Percentiles rank a stretch among this genome's conserved stretches.
Conservation (phyloP, 2,888 invertebrate genomes). For the Caenorhabditis plicata region DNA sequence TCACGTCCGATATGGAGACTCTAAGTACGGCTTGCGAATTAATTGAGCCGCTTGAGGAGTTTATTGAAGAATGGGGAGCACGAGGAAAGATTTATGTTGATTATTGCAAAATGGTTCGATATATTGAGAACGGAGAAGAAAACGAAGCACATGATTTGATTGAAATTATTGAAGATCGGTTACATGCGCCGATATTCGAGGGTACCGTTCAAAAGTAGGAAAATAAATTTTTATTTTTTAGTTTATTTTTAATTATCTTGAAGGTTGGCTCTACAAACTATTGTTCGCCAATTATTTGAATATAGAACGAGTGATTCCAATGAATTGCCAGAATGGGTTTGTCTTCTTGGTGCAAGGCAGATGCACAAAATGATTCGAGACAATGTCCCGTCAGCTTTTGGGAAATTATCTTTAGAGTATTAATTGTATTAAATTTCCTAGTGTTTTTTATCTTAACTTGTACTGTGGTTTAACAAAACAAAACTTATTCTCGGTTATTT, state of each 20-base stretch:
- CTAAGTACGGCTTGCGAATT: conserved; percentile 22
- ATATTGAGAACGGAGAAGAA: conserved; percentile 15
- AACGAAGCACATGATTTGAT: conserved; percentile 1
- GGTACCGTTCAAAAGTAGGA: conserved; percentile 2
- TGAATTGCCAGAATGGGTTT: conserved; percentile 16
- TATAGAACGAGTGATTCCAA: conserved; percentile 12
- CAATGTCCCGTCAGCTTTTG: conserved; percentile 15
- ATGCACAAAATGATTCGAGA: conserved; percentile 26
- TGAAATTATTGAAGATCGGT: conserved; percentile 17
- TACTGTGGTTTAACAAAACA: too few species aligned
- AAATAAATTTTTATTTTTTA: background rate
- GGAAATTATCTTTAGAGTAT: conserved; percentile 19
- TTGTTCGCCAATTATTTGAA: conserved; percentile 21
- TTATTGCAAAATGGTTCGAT: conserved; percentile 20
- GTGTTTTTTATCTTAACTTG: background rate
- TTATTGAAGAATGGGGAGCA: conserved; percentile 40
- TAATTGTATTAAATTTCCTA: conserved; percentile 6
- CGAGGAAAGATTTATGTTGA: conserved; percentile 44
- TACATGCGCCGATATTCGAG: conserved; percentile 29
- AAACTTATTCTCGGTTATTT: background rate
- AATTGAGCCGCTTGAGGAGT: conserved; percentile 28
- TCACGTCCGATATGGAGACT: conserved; percentile 22
- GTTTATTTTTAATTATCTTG: background rate
- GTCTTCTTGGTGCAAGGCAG: conserved; percentile 19
- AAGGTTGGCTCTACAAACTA: conserved; percentile 26